These are phyloP conservation scores for Pyrocephalus nanus DNA, from an alignment of 2,797 vertebrate genomes.

Conservation along the genomic window DNA sequence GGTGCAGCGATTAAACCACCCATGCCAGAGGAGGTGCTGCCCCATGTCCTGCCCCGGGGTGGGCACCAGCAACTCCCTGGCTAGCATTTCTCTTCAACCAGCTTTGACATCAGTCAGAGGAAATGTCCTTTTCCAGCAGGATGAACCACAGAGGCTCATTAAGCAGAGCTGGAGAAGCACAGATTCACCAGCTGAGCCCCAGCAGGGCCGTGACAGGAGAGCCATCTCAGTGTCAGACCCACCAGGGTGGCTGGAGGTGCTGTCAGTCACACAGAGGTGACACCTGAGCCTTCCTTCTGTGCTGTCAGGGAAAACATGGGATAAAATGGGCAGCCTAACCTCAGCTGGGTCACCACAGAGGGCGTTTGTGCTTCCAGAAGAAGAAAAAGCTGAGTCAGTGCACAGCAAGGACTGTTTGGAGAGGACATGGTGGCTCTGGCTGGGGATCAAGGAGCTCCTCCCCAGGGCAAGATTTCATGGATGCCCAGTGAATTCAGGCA, in stretches of 20 bases:
- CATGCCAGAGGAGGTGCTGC: fast-evolving
- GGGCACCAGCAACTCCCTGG: neutral
- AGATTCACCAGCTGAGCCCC: neutral
- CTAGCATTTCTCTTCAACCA: fast-evolving
- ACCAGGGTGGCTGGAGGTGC: neutral
- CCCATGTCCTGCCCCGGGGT: neutral
- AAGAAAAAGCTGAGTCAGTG: neutral
- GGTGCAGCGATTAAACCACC: fast-evolving
- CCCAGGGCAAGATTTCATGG: fast-evolving
- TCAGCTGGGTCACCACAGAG: neutral
- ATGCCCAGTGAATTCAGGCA: too few relatives aligned
- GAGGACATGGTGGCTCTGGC: neutral
- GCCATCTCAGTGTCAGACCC: neutral
- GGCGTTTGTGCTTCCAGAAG: neutral
- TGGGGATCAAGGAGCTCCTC: neutral
- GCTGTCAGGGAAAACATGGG: neutral
- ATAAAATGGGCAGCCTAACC: fast-evolving
- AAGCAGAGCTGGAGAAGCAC: neutral
- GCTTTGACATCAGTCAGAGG: neutral
- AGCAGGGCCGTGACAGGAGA: neutral
- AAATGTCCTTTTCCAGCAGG: neutral
- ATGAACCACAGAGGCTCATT: neutral
- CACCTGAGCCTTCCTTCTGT: neutral
- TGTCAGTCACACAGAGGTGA: neutral
- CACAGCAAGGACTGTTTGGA: neutral